Evolutionary conservation across 2,797 vertebrate genomes (phyloP).

Genomic region (Brachyalestes nurse): DNA sequence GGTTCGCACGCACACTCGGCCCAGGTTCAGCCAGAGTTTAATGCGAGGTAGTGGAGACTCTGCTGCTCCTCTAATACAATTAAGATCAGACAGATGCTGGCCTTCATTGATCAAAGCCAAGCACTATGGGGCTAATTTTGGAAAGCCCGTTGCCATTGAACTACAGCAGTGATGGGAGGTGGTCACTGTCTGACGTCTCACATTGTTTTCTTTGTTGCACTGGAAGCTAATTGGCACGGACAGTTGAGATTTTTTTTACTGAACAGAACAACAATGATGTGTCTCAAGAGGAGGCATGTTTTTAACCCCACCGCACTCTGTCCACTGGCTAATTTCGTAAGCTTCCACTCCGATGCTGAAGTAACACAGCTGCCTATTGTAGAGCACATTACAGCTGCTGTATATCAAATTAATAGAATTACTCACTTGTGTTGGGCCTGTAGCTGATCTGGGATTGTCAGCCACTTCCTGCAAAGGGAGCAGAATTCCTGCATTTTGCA

Average conservation of each 20-base stretch:
- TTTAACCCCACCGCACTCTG: not conserved
- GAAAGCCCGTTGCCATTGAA: slow-evolving; percentile 16
- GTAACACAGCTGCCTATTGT: not conserved
- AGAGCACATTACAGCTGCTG: not conserved
- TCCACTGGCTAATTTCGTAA: slow-evolving; percentile 3
- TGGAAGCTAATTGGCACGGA: slow-evolving; percentile 13
- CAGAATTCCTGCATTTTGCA: slow-evolving; percentile 51
- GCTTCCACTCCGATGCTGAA: not conserved
- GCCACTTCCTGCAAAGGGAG: not conserved
- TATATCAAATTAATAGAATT: slow-evolving; percentile 8
- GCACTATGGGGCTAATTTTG: slow-evolving; percentile 55
- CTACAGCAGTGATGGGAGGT: not conserved
- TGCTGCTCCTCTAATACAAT: slow-evolving; percentile 35
- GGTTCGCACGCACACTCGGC: not conserved
- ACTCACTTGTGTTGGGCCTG: slow-evolving; percentile 15
- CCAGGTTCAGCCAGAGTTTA: slow-evolving; percentile 32
- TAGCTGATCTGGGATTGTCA: not conserved
- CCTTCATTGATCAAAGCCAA: slow-evolving; percentile 66
- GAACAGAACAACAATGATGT: not conserved
- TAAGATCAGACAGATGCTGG: slow-evolving; percentile 31
- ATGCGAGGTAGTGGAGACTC: slow-evolving; percentile 14
- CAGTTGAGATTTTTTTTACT: not conserved
- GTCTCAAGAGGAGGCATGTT: not conserved
- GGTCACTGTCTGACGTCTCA: not conserved
- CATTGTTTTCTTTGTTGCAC: not conserved